Percentiles rank a stretch among this genome's conserved stretches.
Conservation (phyloP, 1,140 invertebrate species). For the Drosophila ambigua region DNA sequence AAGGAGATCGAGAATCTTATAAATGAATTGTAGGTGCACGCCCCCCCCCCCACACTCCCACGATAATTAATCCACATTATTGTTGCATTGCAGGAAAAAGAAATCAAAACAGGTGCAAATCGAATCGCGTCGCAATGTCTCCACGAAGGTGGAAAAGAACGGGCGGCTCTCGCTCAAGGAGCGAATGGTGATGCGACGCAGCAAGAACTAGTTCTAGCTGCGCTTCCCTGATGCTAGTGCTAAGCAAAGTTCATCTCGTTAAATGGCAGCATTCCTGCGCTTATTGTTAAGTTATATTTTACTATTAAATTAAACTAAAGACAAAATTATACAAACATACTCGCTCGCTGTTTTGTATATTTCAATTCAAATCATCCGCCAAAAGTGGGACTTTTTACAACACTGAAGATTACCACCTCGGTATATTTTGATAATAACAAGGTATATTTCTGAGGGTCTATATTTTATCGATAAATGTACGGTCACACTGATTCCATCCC, state of each 20-base stretch:
- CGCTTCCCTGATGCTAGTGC: slow-evolving; percentile 30
- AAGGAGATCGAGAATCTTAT: slow-evolving; percentile 94
- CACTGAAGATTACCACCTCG: no score
- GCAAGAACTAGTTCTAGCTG: slow-evolving; percentile 58
- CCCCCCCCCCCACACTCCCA: neutral
- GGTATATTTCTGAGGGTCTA: no score
- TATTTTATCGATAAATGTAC: no score
- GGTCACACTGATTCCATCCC: no score
- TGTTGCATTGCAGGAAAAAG: slow-evolving; percentile 85
- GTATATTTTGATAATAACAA: no score
- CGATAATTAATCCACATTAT: neutral
- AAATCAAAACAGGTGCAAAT: slow-evolving; percentile 87
- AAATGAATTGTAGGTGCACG: slow-evolving; percentile 90
- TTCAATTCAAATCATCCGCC: neutral
- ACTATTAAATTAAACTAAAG: slow-evolving; percentile 19
- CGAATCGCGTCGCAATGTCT: slow-evolving; percentile 83
- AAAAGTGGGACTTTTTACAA: no score
- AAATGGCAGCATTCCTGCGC: slow-evolving; percentile 29
- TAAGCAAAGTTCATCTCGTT: slow-evolving; percentile 47
- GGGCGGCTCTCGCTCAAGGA: slow-evolving; percentile 86
- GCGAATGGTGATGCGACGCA: slow-evolving; percentile 83
- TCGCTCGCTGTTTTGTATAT: neutral
- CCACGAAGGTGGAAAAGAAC: slow-evolving; percentile 85
- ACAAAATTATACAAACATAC: slow-evolving; percentile 2
- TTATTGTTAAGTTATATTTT: slow-evolving; percentile 47